These are phyloP conservation scores for Microctenopoma stevenorrisi DNA, from an alignment of 2,797 vertebrate genomes.

Conservation along the genomic window DNA sequence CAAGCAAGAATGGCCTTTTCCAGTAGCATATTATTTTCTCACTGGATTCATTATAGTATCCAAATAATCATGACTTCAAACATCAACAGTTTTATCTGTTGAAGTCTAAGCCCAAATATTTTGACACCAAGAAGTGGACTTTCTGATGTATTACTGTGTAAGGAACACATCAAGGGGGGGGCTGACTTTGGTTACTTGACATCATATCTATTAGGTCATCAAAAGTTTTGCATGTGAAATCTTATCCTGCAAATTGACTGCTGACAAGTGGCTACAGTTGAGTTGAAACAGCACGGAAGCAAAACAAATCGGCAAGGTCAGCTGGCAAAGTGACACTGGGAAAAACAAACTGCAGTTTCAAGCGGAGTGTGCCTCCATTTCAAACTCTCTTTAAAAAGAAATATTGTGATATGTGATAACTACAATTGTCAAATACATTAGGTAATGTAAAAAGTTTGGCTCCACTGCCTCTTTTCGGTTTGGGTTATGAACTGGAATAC, in stretches of 20 bases:
- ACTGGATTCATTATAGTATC: not conserved
- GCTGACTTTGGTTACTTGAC: not conserved
- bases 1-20: too few relatives aligned
- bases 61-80: not conserved
- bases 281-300: not conserved
- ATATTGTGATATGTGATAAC: not conserved
- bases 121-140: too few relatives aligned
- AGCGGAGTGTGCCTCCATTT: not conserved
- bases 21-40: not conserved
- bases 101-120: not conserved
- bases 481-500: not conserved
- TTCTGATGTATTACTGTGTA: not conserved
- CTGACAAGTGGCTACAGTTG: not conserved
- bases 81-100: not conserved
- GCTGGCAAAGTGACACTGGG: too few relatives aligned
- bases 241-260: not conserved
- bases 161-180: too few relatives aligned
- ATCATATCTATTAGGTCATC: not conserved
- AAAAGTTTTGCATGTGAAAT: not conserved
- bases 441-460: too few relatives aligned
- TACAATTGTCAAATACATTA: not conserved
- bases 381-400: not conserved
- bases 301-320: too few relatives aligned
- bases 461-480: not conserved
- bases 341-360: too few relatives aligned